These are phyloP conservation scores for Periophthalmus modestus DNA, from an alignment of 2,113 vertebrate species.

Conservation along the genomic window DNA sequence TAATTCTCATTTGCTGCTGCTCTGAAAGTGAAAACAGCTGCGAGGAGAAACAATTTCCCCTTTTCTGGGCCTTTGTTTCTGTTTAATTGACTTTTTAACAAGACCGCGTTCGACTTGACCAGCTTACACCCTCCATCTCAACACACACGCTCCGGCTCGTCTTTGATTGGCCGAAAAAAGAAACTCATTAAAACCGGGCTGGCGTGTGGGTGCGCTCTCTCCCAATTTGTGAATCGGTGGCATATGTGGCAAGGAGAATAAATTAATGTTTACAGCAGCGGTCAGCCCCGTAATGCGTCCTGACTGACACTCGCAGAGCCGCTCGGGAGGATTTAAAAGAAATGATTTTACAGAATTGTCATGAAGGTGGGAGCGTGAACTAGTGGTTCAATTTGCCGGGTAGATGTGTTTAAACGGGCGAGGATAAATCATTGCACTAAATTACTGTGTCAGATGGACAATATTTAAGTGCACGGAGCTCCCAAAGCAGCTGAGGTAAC, in stretches of 20 bases:
- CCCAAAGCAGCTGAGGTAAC: not conserved
- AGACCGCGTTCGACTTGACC: slow-evolving; percentile 66
- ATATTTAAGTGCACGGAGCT: slow-evolving; percentile 1
- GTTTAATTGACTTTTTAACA: slow-evolving; percentile 80
- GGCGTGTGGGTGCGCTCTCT: slow-evolving; percentile 28
- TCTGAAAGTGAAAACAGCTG: slow-evolving; percentile 48
- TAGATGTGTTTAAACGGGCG: slow-evolving; percentile 15
- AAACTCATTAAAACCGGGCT: slow-evolving; percentile 63
- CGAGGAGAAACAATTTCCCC: slow-evolving; percentile 44
- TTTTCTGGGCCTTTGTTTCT: slow-evolving; percentile 60
- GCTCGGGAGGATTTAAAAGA: slow-evolving; percentile 36
- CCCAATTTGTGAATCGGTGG: slow-evolving; percentile 56
- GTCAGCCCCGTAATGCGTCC: slow-evolving; percentile 40
- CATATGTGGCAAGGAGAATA: slow-evolving; percentile 46
- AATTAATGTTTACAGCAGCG: slow-evolving; percentile 51
- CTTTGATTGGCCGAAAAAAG: slow-evolving; percentile 34
- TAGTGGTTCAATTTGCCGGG: slow-evolving; percentile 26
- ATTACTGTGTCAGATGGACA: not conserved
- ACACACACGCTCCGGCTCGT: slow-evolving; percentile 25
- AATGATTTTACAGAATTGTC: slow-evolving; percentile 42
- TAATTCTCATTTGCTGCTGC: slow-evolving; percentile 52
- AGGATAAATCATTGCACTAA: slow-evolving; percentile 3
- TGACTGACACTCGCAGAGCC: slow-evolving; percentile 38
- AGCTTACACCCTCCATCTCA: slow-evolving; percentile 45
- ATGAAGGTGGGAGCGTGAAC: slow-evolving; percentile 21